Percentiles rank a stretch among this genome's conserved stretches.
Evolutionary conservation across 2,113 vertebrate species (phyloP).

Genomic region (Gulo gulo): DNA sequence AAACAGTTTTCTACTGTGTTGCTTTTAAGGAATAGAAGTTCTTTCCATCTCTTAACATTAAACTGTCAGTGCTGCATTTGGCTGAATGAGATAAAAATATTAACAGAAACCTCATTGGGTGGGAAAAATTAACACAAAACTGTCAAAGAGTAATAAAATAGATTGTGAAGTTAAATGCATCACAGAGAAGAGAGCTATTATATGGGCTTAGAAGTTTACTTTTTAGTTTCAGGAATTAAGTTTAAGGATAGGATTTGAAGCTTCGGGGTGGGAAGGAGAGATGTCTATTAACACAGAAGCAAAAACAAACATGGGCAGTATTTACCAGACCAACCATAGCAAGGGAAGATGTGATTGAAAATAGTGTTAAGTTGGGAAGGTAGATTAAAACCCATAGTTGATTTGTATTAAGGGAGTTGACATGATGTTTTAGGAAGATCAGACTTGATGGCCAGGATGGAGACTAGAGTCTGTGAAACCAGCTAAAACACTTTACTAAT

Average conservation of each 20-base stretch:
- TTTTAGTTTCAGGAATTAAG: constrained; percentile 11
- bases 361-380: neutral
- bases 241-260: neutral
- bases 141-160: neutral
- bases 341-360: neutral
- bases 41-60: neutral
- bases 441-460: neutral
- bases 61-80: constrained; percentile 16
- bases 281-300: neutral
- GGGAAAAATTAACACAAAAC: constrained; percentile 8
- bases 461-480: neutral
- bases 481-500: neutral
- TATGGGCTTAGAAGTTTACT: neutral
- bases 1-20: neutral
- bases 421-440: neutral
- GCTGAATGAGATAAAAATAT: neutral
- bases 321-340: neutral
- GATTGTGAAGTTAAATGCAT: neutral
- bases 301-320: neutral
- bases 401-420: neutral
- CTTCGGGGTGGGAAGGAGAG: neutral
- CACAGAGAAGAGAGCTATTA: neutral
- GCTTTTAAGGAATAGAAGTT: neutral
- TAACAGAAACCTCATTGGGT: neutral
- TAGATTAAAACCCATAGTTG: neutral